Percentiles rank a stretch among this genome's conserved stretches.
Evolutionary conservation across 2,888 invertebrate species (phyloP).

Genomic region (Cenopis cana): DNA sequence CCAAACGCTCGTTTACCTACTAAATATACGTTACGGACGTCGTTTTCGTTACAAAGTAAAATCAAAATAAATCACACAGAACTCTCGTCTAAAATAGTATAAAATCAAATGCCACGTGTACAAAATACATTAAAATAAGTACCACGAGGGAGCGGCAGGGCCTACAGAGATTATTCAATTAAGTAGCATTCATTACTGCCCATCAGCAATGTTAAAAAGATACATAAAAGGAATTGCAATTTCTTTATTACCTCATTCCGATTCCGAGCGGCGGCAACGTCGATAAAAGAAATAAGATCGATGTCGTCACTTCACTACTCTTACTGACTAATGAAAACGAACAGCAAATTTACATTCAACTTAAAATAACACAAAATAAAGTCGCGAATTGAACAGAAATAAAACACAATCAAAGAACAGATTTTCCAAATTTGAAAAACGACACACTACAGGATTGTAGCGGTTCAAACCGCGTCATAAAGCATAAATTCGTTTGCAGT

Average conservation of each 20-base stretch:
- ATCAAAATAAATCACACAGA: slow-evolving; percentile 9
- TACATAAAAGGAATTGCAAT: slow-evolving; percentile 68
- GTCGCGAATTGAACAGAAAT: background rate
- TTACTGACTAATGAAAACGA: slow-evolving; percentile 63
- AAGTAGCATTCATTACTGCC: slow-evolving; percentile 64
- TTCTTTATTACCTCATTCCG: slow-evolving; percentile 74
- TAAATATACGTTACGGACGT: too few relatives aligned
- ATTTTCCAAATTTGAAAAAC: slow-evolving; percentile 48
- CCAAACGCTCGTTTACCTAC: too few relatives aligned
- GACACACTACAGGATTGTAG: slow-evolving; percentile 46
- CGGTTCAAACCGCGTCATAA: slow-evolving; percentile 28
- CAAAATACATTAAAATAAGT: slow-evolving; percentile 45
- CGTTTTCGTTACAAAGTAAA: background rate
- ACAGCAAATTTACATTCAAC: slow-evolving; percentile 45
- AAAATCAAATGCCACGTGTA: slow-evolving; percentile 31
- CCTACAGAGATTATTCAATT: slow-evolving; percentile 66
- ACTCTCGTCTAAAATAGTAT: background rate
- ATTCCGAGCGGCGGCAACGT: slow-evolving; percentile 65
- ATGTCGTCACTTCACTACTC: slow-evolving; percentile 66
- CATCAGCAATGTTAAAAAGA: slow-evolving; percentile 62
- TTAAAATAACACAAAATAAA: background rate
- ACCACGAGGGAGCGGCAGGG: slow-evolving; percentile 52
- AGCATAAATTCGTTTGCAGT: slow-evolving; percentile 40
- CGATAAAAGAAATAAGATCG: slow-evolving; percentile 74
- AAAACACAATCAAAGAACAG: slow-evolving; percentile 47